Base-by-base conservation (phyloP, 1,140 invertebrate genomes). In the Zaprionus capensis region DNA sequence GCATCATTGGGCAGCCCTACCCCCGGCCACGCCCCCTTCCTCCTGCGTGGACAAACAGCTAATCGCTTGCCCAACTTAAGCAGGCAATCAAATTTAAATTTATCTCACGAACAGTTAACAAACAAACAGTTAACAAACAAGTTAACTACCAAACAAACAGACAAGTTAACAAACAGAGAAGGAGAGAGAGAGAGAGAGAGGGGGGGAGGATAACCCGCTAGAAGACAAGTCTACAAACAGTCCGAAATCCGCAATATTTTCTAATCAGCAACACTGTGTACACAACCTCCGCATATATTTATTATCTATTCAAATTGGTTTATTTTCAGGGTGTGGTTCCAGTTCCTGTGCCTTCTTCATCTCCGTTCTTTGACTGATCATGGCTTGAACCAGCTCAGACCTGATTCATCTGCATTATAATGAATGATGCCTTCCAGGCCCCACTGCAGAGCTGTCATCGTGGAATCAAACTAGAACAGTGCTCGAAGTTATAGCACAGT, bases 81-180 rank as follows among this genome's bases (percentile, higher is more conserved):
- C 28, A 26, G 17, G 28, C 70, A 57, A 65, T 71, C 53, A 71
- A 71, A 71, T 65, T 63, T 64, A 57, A 63, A 44, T 22, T 63
- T 65, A 71, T 65, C 61, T 31, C 6, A 24, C n/a, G 26, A 55
- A 31, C 31, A 56, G 44, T 49, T 26, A 51, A 61, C 59, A 56
- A 41, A 46, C 66, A 34, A 72, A 31, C 44, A 51, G 53, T 24
- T 22, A 31, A 24, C 49, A 53, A 61, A 46, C 56, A 61, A 34
- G 31, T 46, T 56, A 26, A 34, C 31, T 11, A 34, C 31, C 0
- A 11, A 5, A 26, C n/a, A 24, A 46, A 56, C 51, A 64, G 38
- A 34, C 61, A 65, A n/a, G 15, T 49, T 49, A 49, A 49, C 46
- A 24, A n/a, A 41, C 5, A 15, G 12, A n/a, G 15, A 34, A 11